phyloP scores from a whole-genome alignment of 2,797 vertebrate genomes.

The Syndactyla subalaris region DNA sequence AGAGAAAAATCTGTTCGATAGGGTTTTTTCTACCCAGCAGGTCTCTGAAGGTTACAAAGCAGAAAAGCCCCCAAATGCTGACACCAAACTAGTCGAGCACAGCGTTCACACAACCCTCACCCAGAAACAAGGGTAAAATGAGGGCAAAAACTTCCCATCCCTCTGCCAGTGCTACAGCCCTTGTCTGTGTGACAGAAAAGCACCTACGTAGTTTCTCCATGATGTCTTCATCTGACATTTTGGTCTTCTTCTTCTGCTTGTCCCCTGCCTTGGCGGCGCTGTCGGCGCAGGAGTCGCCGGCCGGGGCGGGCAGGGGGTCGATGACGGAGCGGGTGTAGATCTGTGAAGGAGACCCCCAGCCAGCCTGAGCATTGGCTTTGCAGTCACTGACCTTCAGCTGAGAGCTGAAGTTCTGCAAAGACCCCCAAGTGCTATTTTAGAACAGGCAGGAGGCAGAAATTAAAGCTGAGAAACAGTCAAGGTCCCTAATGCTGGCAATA shows the following conservation, averaged over 20 bases:
- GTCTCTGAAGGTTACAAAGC: background rate
- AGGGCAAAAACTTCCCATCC: background rate
- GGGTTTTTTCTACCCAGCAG: background rate
- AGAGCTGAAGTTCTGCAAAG: background rate
- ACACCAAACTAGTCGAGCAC: background rate
- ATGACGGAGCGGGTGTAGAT: conserved; percentile 95
- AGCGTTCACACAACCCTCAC: background rate
- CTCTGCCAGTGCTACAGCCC: background rate
- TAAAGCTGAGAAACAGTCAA: background rate
- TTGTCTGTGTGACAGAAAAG: background rate
- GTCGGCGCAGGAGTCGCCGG: conserved; percentile 82
- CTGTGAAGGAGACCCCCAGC: conserved; percentile 68
- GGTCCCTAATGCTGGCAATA: background rate
- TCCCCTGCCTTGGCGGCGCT: conserved; percentile 84
- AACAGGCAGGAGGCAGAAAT: background rate
- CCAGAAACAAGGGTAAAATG: background rate
- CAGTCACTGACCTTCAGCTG: background rate
- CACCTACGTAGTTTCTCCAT: conserved; percentile 97
- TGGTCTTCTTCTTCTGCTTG: conserved; percentile 93
- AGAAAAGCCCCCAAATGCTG: background rate
- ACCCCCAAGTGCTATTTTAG: background rate
- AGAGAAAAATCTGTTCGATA: too few relatives aligned
- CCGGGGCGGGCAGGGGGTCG: conserved; percentile 91
- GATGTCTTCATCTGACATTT: conserved; percentile 98
- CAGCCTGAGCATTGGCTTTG: background rate